Conservation (phyloP, 2,113 vertebrate species). For the Corythaixoides concolor region DNA sequence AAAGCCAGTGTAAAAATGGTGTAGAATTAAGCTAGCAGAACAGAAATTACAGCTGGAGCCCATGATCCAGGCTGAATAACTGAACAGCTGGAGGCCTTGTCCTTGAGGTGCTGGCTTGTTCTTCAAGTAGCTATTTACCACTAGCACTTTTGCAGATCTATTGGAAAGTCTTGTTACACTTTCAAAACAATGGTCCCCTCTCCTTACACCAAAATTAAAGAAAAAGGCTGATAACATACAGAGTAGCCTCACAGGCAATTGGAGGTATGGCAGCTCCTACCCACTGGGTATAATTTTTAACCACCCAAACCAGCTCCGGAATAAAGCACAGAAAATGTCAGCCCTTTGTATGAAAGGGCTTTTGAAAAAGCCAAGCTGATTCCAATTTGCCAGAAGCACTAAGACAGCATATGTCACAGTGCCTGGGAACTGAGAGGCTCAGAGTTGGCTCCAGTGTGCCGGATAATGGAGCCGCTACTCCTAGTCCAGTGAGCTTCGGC, state of each 20-base stretch:
- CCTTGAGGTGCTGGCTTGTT: background rate
- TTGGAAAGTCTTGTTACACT: slow-evolving; percentile 4
- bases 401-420: slow-evolving; percentile 68
- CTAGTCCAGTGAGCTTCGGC: slow-evolving; percentile 5
- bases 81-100: slow-evolving; percentile 40
- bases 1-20: slow-evolving; percentile 6
- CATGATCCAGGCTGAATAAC: background rate
- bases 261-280: slow-evolving; percentile 50
- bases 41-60: slow-evolving; percentile 29
- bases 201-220: background rate
- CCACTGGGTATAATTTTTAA: slow-evolving; percentile 59
- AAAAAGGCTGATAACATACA: background rate
- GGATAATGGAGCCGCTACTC: background rate
- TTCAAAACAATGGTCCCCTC: slow-evolving; percentile 19
- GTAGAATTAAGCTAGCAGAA: background rate
- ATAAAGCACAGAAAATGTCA: slow-evolving; percentile 67
- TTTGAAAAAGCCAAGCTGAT: slow-evolving; percentile 67
- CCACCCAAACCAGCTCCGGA: slow-evolving; percentile 53
- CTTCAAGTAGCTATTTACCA: slow-evolving; percentile 14
- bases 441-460: background rate
- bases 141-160: background rate
- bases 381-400: slow-evolving; percentile 63
- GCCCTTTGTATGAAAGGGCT: slow-evolving; percentile 65
- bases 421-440: slow-evolving; percentile 34
- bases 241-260: slow-evolving; percentile 25